phyloP scores from a whole-genome alignment of 2,113 vertebrate species.

The Syngnathoides biaculeatus region DNA sequence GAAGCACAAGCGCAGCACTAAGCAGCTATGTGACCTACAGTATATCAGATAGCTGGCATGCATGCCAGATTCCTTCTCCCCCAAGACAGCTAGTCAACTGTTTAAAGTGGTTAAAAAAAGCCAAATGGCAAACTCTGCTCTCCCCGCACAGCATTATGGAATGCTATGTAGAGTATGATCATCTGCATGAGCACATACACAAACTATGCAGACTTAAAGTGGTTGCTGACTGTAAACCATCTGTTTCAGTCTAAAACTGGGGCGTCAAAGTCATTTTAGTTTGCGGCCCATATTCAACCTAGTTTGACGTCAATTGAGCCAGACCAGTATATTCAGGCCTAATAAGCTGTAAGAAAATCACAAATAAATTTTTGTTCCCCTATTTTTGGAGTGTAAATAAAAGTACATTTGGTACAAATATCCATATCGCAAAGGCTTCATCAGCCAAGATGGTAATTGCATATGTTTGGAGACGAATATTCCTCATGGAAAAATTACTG shows the following conservation, averaged over 20 bases:
- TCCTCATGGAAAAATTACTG: too few relatives aligned
- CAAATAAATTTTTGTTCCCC: too few relatives aligned
- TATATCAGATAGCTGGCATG: slow-evolving; percentile 18
- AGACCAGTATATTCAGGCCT: too few relatives aligned
- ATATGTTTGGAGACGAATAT: too few relatives aligned
- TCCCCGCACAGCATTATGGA: background rate
- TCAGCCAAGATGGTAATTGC: too few relatives aligned
- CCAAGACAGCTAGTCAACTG: slow-evolving; percentile 1
- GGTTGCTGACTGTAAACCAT: background rate
- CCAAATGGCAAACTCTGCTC: background rate
- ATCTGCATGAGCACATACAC: background rate
- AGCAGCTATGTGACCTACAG: slow-evolving; percentile 10
- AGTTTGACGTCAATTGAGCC: too few relatives aligned
- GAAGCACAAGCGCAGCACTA: slow-evolving; percentile 17
- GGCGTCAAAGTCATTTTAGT: too few relatives aligned
- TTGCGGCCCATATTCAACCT: too few relatives aligned
- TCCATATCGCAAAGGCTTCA: too few relatives aligned
- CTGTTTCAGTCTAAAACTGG: background rate
- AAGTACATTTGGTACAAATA: too few relatives aligned
- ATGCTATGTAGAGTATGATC: background rate
- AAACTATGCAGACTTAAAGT: background rate
- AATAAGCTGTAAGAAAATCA: too few relatives aligned
- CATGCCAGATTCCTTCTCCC: slow-evolving; percentile 16
- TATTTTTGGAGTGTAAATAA: too few relatives aligned
- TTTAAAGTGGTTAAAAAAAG: background rate